These are phyloP conservation scores for Drosophila falleni DNA, from an alignment of 2,888 invertebrate species.

Conservation along the genomic window DNA sequence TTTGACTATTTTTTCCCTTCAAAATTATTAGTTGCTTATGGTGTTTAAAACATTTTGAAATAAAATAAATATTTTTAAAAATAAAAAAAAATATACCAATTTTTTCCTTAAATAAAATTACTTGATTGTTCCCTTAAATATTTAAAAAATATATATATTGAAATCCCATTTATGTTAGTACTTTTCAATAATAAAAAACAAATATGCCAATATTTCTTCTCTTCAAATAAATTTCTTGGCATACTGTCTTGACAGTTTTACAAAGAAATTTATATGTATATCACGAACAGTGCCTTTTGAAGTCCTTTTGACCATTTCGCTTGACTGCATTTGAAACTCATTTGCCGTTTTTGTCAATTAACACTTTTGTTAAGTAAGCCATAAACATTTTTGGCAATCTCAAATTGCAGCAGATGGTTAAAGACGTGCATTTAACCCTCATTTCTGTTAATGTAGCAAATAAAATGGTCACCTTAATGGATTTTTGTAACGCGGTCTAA, in stretches of 20 bases:
- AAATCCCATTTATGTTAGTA: no score
- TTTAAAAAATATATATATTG: no score
- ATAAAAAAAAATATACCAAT: no score
- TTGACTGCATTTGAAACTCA: conserved; percentile 57
- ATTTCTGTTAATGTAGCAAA: conserved; percentile 78
- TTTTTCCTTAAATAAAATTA: no score
- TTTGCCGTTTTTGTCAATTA: conserved; percentile 63
- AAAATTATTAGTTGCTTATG: no score
- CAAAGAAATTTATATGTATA: not conserved
- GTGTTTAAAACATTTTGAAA: no score
- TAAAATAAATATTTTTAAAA: no score
- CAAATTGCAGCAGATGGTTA: conserved; percentile 82
- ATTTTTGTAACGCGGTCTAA: conserved; percentile 78
- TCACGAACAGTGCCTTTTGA: conserved; percentile 18
- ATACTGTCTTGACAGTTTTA: not conserved
- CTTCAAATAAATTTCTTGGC: not conserved
- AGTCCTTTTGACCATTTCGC: conserved; percentile 50
- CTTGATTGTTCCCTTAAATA: no score
- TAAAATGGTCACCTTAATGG: conserved; percentile 81
- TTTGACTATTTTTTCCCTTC: no score
- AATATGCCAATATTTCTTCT: not conserved
- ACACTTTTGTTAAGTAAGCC: conserved; percentile 71
- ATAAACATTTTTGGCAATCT: conserved; percentile 31
- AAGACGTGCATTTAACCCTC: conserved; percentile 82
- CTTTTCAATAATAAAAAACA: no score